Conservation (phyloP, 2,888 invertebrate genomes). For the Pammene fasciana region DNA sequence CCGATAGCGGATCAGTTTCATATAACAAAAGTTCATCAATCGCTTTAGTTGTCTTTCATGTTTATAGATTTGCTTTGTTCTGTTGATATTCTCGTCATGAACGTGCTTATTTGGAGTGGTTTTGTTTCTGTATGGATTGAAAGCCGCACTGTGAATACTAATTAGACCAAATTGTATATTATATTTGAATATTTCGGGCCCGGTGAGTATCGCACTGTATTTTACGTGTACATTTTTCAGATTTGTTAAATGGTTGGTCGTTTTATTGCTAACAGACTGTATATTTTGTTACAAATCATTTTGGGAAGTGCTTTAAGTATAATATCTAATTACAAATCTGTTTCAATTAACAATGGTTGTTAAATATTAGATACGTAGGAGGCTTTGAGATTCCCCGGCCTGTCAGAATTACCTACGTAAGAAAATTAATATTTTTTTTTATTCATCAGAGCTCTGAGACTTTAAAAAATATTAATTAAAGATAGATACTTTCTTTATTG, state of each 20-base stretch:
- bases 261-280: not conserved
- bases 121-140: slow-evolving; percentile 36
- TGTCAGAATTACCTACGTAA: too few species aligned
- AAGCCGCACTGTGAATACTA: slow-evolving; percentile 22
- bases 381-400: too few species aligned
- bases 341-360: too few species aligned
- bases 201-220: slow-evolving; percentile 9
- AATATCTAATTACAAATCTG: too few species aligned
- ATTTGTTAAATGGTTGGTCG: not conserved
- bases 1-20: not conserved
- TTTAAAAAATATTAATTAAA: not conserved
- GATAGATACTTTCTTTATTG: not conserved
- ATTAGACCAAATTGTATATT: slow-evolving; percentile 25
- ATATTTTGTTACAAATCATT: not conserved
- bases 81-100: slow-evolving; percentile 51
- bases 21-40: not conserved
- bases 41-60: not conserved
- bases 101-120: slow-evolving; percentile 44
- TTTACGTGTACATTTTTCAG: not conserved
- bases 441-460: too few species aligned
- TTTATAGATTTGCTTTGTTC: slow-evolving; percentile 36
- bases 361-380: too few species aligned
- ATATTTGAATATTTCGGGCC: slow-evolving; percentile 5
- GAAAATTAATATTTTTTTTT: too few species aligned
- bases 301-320: too few species aligned